Percentiles rank a stretch among this genome's conserved stretches.
Conservation (phyloP, 1,140 invertebrate species). For the Scaptomyza pallida region DNA sequence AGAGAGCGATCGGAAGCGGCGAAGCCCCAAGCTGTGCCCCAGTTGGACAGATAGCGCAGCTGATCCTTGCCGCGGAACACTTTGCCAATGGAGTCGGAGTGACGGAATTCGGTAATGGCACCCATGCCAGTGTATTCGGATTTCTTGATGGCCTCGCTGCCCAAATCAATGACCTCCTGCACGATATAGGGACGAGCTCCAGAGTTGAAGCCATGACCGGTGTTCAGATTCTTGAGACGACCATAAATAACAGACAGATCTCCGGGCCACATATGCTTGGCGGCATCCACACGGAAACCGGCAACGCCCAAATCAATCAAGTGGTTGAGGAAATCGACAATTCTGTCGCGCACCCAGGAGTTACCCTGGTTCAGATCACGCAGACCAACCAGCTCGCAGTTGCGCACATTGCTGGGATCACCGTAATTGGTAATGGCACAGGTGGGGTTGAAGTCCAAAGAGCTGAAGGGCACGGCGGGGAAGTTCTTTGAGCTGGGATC, state of each 20-base stretch:
- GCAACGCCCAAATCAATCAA: slow-evolving; percentile 91
- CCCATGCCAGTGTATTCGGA: slow-evolving; percentile 88
- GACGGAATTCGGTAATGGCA: slow-evolving; percentile 91
- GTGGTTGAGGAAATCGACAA: slow-evolving; percentile 88
- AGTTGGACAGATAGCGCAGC: slow-evolving; percentile 85
- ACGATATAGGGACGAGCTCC: slow-evolving; percentile 88
- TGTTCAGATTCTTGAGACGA: slow-evolving; percentile 86
- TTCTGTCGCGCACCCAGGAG: slow-evolving; percentile 88
- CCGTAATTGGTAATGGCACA: slow-evolving; percentile 86
- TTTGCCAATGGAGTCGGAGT: slow-evolving; percentile 86
- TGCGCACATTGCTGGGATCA: slow-evolving; percentile 87
- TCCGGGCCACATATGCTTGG: slow-evolving; percentile 91
- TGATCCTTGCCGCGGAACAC: slow-evolving; percentile 86
- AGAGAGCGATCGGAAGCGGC: slow-evolving; percentile 84
- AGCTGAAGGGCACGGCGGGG: slow-evolving; percentile 86
- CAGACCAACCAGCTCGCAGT: slow-evolving; percentile 89
- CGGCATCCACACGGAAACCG: slow-evolving; percentile 89
- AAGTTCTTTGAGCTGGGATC: slow-evolving; percentile 85
- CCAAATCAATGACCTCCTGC: slow-evolving; percentile 93
- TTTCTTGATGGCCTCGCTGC: slow-evolving; percentile 84
- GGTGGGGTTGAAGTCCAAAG: slow-evolving; percentile 86
- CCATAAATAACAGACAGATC: slow-evolving; percentile 85
- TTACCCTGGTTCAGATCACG: slow-evolving; percentile 88
- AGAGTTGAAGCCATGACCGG: slow-evolving; percentile 86
- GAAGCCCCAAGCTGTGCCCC: slow-evolving; percentile 85